Conservation (phyloP, 2,888 invertebrate species). For the Chalcis sispes region DNA sequence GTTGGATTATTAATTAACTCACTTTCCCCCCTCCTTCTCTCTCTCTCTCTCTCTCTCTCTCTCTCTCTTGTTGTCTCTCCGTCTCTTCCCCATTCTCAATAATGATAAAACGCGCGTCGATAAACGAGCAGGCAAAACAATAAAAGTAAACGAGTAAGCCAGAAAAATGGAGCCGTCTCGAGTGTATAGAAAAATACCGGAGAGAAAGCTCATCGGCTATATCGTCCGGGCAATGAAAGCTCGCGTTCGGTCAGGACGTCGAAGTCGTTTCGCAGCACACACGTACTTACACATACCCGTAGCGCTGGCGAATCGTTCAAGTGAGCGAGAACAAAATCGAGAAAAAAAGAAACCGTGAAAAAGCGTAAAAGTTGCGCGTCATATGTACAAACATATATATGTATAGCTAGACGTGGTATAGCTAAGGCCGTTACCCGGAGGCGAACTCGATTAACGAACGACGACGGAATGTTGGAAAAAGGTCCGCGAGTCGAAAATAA, state of each 20-base stretch:
- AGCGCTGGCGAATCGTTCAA: constrained; percentile 10
- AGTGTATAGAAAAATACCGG: constrained; percentile 15
- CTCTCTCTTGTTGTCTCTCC: no score
- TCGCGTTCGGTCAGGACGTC: no score
- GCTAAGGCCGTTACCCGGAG: no score
- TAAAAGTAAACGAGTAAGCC: neutral
- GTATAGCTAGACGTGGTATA: no score
- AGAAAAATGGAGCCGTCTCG: neutral
- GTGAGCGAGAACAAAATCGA: constrained; percentile 16
- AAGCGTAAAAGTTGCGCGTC: constrained; percentile 8
- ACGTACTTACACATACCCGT: no score
- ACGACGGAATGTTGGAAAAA: no score
- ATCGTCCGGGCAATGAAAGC: constrained; percentile 32
- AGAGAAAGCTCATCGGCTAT: neutral
- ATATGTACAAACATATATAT: neutral
- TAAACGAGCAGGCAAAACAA: neutral
- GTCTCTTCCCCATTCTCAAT: no score
- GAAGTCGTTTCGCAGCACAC: no score
- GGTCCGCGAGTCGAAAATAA: constrained; percentile 42
- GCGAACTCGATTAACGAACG: constrained; percentile 48
- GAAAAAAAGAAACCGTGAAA: constrained; percentile 9
- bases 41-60: no score
- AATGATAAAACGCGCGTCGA: constrained; percentile 3
- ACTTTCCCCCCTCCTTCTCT: no score
- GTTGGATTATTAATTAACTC: no score